A percentile compares a stretch with the other conserved stretches of the same genome.
Evolutionary conservation across 2,888 invertebrate genomes (phyloP).

Genomic region (Lycocerus yunnanus): DNA sequence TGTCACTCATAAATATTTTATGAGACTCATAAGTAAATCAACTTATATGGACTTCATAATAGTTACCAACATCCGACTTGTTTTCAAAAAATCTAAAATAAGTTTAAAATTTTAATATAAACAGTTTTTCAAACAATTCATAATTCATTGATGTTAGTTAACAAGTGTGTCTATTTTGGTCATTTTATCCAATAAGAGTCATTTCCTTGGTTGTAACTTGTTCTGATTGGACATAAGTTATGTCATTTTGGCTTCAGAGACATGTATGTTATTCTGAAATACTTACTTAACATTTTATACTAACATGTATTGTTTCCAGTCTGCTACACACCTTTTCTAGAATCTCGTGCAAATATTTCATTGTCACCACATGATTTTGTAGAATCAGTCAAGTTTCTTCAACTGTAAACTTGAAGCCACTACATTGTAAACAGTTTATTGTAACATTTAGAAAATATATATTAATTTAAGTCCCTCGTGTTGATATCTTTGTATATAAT

Average conservation of each 20-base stretch:
- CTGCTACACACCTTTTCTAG: constrained; percentile 28
- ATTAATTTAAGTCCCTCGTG: neutral
- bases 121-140: constrained; percentile 28
- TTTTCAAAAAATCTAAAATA: neutral
- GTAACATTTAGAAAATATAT: neutral
- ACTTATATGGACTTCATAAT: constrained; percentile 23
- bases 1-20: constrained; percentile 25
- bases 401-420: neutral
- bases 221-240: constrained; percentile 22
- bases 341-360: constrained; percentile 23
- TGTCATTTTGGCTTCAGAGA: constrained; percentile 15
- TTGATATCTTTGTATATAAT: neutral
- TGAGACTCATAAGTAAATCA: constrained; percentile 13
- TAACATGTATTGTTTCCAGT: constrained; percentile 24
- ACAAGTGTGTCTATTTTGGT: constrained; percentile 23
- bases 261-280: constrained; percentile 20
- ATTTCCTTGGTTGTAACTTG: constrained; percentile 13
- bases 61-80: neutral
- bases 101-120: constrained; percentile 23
- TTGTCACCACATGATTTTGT: constrained; percentile 12
- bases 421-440: neutral
- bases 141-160: constrained; percentile 26
- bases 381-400: constrained; percentile 1
- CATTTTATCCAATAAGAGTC: constrained; percentile 26
- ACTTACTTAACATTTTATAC: constrained; percentile 26